Percentiles rank a stretch among this genome's conserved stretches.
phyloP scores from a whole-genome alignment of 2,113 vertebrate genomes.

The Tenebrosternarchus preto region DNA sequence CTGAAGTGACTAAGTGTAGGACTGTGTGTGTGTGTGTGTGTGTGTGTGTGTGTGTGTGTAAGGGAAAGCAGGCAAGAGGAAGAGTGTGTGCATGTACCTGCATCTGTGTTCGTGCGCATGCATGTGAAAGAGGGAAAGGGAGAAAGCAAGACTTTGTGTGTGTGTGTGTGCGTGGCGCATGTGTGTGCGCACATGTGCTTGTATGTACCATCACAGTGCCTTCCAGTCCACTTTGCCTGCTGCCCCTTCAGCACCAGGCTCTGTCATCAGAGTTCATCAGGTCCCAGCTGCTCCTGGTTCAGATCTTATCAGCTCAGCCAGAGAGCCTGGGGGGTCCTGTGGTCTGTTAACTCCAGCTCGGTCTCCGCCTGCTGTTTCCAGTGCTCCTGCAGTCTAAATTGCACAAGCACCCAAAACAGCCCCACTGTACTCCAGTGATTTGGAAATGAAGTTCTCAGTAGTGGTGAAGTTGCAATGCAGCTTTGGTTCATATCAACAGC shows the following conservation, averaged over 20 bases:
- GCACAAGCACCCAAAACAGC: constrained; percentile 17
- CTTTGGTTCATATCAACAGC: too few species aligned
- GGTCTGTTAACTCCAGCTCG: constrained; percentile 23
- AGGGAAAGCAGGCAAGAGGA: too few species aligned
- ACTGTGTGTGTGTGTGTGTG: too few species aligned
- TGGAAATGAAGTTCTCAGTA: neutral
- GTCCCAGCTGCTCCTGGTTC: constrained; percentile 28
- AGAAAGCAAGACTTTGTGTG: neutral
- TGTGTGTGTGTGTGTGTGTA: too few species aligned
- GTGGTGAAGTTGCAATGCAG: too few species aligned
- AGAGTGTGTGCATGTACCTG: too few species aligned
- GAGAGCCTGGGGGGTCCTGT: constrained; percentile 36
- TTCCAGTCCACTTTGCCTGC: neutral
- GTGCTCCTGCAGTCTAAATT: constrained; percentile 61
- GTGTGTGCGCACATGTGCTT: neutral
- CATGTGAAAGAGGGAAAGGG: neutral
- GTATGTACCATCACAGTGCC: too few species aligned
- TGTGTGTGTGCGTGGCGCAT: neutral
- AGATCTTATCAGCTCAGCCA: constrained; percentile 49
- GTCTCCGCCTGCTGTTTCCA: constrained; percentile 53
- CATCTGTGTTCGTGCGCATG: too few species aligned
- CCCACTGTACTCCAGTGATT: neutral
- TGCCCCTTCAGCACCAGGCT: neutral
- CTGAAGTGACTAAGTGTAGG: too few species aligned
- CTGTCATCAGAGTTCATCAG: constrained; percentile 26